A percentile compares a stretch with the other conserved stretches of the same genome.
Conservation (phyloP, 2,888 invertebrate species). For the Tetragonisca angustula region DNA sequence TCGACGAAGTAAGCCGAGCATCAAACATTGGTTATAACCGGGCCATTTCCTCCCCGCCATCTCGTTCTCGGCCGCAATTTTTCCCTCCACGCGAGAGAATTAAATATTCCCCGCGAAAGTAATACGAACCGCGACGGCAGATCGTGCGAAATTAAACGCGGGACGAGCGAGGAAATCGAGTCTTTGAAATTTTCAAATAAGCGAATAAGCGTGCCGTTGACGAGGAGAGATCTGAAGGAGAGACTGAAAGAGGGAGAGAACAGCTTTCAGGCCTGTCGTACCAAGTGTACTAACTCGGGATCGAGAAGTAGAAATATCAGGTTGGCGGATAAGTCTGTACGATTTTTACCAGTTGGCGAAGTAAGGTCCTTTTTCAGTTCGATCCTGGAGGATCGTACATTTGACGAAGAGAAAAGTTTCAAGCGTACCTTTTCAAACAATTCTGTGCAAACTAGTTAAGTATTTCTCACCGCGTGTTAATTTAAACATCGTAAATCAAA, state of each 20-base stretch:
- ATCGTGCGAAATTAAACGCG: conserved; percentile 16
- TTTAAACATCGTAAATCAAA: too few species aligned
- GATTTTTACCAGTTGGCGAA: too few species aligned
- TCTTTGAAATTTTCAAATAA: conserved; percentile 10
- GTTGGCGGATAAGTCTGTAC: too few species aligned
- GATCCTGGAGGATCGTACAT: too few species aligned
- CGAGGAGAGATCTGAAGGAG: conserved; percentile 54
- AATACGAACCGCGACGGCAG: neutral
- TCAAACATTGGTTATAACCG: conserved; percentile 39
- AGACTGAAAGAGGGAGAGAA: conserved; percentile 42
- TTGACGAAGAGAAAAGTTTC: too few species aligned
- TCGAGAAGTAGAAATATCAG: too few species aligned
- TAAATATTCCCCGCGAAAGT: conserved; percentile 37
- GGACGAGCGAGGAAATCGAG: neutral
- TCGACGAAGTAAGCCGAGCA: conserved; percentile 31
- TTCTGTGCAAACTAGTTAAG: too few species aligned
- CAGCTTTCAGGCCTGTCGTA: neutral
- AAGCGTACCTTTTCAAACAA: too few species aligned
- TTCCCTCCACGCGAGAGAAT: conserved; percentile 38
- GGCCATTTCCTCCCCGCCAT: neutral
- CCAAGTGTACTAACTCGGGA: too few species aligned
- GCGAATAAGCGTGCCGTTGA: conserved; percentile 40
- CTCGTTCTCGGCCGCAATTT: neutral
- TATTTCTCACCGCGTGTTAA: too few species aligned
- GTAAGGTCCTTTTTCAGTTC: too few species aligned